These are phyloP conservation scores for Varanus komodoensis DNA, from an alignment of 2,113 vertebrate genomes.

Conservation along the genomic window DNA sequence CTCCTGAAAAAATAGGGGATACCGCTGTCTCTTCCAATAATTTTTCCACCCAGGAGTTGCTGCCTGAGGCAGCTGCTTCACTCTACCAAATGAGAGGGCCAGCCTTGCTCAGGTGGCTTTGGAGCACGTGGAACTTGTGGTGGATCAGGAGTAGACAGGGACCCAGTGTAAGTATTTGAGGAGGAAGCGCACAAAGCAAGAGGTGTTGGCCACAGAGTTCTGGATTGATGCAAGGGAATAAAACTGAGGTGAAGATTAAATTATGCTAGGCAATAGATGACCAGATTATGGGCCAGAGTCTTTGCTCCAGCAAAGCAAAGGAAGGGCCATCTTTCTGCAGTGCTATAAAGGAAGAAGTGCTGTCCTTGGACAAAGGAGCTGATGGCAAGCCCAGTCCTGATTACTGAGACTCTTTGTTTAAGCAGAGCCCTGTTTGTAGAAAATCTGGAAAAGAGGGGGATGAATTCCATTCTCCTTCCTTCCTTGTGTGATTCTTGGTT, in stretches of 20 bases:
- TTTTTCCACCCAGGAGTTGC: no score
- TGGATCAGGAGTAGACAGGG: background rate
- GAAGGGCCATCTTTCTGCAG: background rate
- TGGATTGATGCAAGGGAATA: background rate
- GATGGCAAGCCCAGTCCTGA: background rate
- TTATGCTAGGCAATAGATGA: background rate
- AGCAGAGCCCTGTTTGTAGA: background rate
- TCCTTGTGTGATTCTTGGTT: background rate
- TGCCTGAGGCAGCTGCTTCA: no score
- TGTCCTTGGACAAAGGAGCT: no score
- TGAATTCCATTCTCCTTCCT: background rate
- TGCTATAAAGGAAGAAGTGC: background rate
- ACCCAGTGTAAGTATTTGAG: background rate
- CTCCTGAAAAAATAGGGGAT: no score
- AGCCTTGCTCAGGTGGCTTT: background rate
- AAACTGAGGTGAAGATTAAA: background rate
- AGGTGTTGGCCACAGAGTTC: background rate
- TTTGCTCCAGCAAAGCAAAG: background rate
- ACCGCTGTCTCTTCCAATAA: no score
- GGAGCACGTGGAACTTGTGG: background rate
- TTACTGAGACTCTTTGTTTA: background rate
- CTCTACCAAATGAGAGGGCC: no score
- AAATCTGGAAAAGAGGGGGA: background rate
- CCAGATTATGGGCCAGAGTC: background rate
- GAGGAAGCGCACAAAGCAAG: background rate